Base-by-base conservation (phyloP, 1,140 invertebrate species). In the Hycleus phaleratus region DNA sequence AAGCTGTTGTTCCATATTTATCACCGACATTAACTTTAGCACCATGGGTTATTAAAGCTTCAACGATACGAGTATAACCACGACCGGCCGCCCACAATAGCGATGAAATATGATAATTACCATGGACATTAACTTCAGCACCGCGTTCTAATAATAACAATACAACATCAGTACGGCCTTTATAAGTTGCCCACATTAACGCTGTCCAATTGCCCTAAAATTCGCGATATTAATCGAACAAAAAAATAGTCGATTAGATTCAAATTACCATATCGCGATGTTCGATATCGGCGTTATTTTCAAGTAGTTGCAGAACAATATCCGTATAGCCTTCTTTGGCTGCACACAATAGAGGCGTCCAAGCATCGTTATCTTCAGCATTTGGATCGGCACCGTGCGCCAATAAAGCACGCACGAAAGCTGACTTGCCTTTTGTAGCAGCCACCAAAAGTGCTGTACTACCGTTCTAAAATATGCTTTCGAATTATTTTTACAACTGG, bases 181-280 rank as follows among this genome's bases (percentile, higher is more conserved):
- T 95, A 72, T 99, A 98, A 5, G 90, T 85, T 0, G 94, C 93
- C 96, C 96, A 99, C 90, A 98, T 96, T 40, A 99, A 79, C 1
- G 95, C 80, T 2, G 94, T 94, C 95, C 96, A 99, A 24, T 92
- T 92, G 64, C 94, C 93, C 18, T 18, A 18, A 18, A 18, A 18
- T 18, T 18, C 18, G 18, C 18, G 18, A 18, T 18, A 18, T 18
- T 92, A 95, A 68, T 60, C 68, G 70, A 65, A 43, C 12, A 58
- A 56, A 52, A 46, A 57, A 58, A 49, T 18, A 18, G 18, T 18
- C 18, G 18, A 18, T 18, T 46, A 46, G 66, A 74, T 77, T 76
- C 95, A 94, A 18, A 18, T 18, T 18, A 18, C 18, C 83, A 95
- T 88, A 74, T 99, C 95, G 64, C 88, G 84, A 62, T 96, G 90